Evolutionary conservation across 2,113 vertebrate genomes (phyloP), one percentile per base, ranked within the genome.

Genomic region (Zosterops hypoxanthus): DNA sequence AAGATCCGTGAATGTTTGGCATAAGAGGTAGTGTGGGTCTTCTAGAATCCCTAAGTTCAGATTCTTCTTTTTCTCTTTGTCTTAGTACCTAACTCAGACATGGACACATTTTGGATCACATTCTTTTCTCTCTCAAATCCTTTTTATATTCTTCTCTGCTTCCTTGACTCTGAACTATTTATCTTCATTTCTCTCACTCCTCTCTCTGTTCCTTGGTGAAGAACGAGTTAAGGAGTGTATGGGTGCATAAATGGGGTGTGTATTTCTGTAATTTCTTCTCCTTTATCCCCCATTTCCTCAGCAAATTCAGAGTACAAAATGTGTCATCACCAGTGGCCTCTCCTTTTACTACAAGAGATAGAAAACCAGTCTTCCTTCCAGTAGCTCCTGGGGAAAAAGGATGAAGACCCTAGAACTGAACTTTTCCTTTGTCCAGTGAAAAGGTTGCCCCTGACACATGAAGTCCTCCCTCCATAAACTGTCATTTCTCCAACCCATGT

Each of bases 1-100:
- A 88, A 82, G 25, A 33, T 68, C 20, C 31, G 18, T 70, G 44
- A 42, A 47, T 5, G 0, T 49, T 61, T 71, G 29, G 18, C 20
- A 1, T 72, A 78, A 85, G 24, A 86, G n/a, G 17, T 42, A 53
- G 6, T 42, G 14, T 19, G 28, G 28, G 22, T 82, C 31, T 65
- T 72, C 46, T 28, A 46, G 25, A 44, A 33, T 72, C 22, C 14
- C 24, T 80, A 0, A 0, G 8, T 77, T 76, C 0, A 0, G 13
- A 12, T 16, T 50, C 12, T 76, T 72, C 10, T 52, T 79, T 29
- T 82, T 68, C 31, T 79, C 9, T 60, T 91, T 73, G 14, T 63
- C 41, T 92, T 28, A 47, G 36, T 80, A 72, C 22, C 50, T 88
- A 15, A 41, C 18, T 53, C 25, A 64, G 21, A 49, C 19, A 36